phyloP scores from a whole-genome alignment of 1,140 invertebrate genomes.

The Latrodectus geometricus region DNA sequence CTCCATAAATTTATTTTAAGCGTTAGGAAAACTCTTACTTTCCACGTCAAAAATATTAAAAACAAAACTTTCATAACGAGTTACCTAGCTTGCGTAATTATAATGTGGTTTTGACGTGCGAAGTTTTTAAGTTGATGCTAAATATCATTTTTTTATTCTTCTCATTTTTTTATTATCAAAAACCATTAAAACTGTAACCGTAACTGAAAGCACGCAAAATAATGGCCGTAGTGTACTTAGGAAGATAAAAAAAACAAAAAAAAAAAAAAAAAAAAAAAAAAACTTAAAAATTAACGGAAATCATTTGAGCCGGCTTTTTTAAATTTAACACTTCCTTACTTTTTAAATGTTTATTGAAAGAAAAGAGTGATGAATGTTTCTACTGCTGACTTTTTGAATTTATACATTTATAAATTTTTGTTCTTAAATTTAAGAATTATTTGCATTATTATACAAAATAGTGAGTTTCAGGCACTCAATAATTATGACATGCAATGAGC shows the following conservation, averaged over 20 bases:
- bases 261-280: too few species aligned
- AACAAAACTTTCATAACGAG: background rate
- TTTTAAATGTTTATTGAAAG: conserved; percentile 47
- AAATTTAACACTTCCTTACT: background rate
- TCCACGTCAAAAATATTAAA: background rate
- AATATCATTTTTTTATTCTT: background rate
- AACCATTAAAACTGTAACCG: conserved; percentile 29
- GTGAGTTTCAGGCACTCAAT: too few species aligned
- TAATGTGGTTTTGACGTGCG: conserved; percentile 32
- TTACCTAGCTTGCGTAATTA: background rate
- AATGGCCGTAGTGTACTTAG: background rate
- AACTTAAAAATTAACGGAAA: conserved; percentile 31
- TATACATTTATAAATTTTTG: too few species aligned
- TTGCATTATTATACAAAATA: too few species aligned
- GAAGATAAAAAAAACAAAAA: background rate
- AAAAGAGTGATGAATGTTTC: conserved; percentile 12
- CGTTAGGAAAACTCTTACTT: too few species aligned
- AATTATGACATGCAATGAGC: too few species aligned
- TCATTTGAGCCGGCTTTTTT: conserved; percentile 25
- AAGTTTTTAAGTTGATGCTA: conserved; percentile 14
- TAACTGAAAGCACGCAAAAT: conserved; percentile 3
- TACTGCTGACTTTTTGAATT: conserved; percentile 4
- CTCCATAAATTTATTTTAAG: too few species aligned
- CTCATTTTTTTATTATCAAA: conserved; percentile 21
- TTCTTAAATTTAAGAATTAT: too few species aligned